Conservation (phyloP, 2,797 vertebrate genomes). For the Tapirus indicus region DNA sequence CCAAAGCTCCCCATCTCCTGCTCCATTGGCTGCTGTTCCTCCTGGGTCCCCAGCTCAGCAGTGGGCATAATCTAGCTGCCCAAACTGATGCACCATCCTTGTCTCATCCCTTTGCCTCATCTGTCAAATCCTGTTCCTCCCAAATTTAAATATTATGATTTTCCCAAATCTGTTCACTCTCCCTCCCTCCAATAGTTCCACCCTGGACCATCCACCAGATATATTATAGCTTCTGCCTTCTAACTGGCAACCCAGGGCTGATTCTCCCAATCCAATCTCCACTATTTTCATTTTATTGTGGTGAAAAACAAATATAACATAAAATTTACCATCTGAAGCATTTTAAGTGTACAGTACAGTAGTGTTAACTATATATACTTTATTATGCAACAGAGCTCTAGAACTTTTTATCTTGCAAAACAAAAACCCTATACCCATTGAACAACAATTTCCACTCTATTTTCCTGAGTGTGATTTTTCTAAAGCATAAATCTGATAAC, state of each 20-base stretch:
- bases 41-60: not conserved
- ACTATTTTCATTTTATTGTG: not conserved
- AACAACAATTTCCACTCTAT: not conserved
- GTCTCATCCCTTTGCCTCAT: not conserved
- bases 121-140: not conserved
- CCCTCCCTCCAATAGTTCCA: not conserved
- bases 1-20: not conserved
- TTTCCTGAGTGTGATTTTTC: not conserved
- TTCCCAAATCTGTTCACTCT: not conserved
- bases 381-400: no score
- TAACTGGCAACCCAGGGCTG: not conserved
- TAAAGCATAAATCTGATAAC: not conserved
- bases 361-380: not conserved
- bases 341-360: not conserved
- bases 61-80: not conserved
- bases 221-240: not conserved
- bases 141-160: not conserved
- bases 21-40: not conserved
- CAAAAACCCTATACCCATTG: not conserved
- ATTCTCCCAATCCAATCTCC: not conserved
- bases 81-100: not conserved
- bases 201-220: not conserved
- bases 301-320: not conserved
- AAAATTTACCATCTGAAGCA: not conserved
- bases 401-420: not conserved